Evolutionary conservation across 2,113 vertebrate species (phyloP), one percentile per base, ranked within the genome.

Genomic region (Nettapus auritus): DNA sequence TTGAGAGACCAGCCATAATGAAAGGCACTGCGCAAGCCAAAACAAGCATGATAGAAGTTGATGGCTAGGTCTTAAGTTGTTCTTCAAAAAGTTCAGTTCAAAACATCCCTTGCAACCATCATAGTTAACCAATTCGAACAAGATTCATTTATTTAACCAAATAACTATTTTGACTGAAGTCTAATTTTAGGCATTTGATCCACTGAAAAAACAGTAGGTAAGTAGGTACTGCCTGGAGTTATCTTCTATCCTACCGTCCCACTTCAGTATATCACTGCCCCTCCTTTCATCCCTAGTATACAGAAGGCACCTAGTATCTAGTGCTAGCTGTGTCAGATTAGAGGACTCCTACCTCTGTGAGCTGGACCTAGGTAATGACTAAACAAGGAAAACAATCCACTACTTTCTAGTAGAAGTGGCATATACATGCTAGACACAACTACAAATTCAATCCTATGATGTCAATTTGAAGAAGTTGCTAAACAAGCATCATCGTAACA

Each of bases 341-440:
- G 29, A 70, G 1, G 6, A 68, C 36, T 88, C 25, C 22, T 44
- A 36, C 4, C 4, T 31, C 52, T 59, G 28, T 1, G 7, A 60
- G 8, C 0, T 52, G 13, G 23, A 60, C 17, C 2, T 19, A 5
- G 14, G 42, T 3, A 66, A 17, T 19, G 29, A 90, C 36, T 26
- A 44, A 59, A 34, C 22, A 29, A 52, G 5, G 42, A 55, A 62
- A 63, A 36, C 4, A 40, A 8, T 21, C 38, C 42, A 50, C 42
- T 40, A 6, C 34, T 68, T 88, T 48, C 11, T 64, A 40, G 8
- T 8, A 28, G 4, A 36, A 76, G 6, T 7, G 9, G 48, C 29
- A 64, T 11, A 57, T 2, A 82, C 16, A 34, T 52, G 50, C 55
- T 38, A 23, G 4, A 48, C 8, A 34, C 4, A 12, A 75, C 15